Percentiles rank a stretch among this genome's conserved stretches.
Evolutionary conservation across 2,888 invertebrate species (phyloP).

Genomic region (Mythimna lalbum): DNA sequence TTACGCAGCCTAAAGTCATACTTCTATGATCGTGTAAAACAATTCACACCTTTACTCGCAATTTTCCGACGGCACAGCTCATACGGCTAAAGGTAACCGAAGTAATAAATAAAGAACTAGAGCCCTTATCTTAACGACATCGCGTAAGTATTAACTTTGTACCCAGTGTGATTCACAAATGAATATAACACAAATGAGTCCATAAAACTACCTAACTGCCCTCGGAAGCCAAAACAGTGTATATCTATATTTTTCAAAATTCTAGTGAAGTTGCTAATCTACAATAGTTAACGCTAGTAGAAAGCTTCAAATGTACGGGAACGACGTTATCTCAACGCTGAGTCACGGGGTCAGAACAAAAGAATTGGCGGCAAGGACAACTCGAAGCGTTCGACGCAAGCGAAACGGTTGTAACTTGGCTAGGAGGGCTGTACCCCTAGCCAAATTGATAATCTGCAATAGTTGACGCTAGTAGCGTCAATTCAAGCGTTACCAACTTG

Average conservation of each 20-base stretch:
- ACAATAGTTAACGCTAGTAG: too few species aligned
- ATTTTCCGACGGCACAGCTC: conserved; percentile 39
- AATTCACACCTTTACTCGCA: conserved; percentile 22
- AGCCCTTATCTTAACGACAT: conserved; percentile 72
- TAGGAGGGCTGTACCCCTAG: too few species aligned
- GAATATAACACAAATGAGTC: conserved; percentile 23
- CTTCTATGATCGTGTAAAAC: conserved; percentile 32
- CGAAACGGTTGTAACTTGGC: too few species aligned
- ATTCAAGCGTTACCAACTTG: too few species aligned
- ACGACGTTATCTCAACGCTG: too few species aligned
- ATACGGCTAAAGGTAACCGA: conserved; percentile 64
- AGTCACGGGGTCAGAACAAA: too few species aligned
- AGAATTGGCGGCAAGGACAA: too few species aligned
- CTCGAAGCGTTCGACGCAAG: too few species aligned
- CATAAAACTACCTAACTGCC: conserved; percentile 38
- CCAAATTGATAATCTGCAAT: too few species aligned
- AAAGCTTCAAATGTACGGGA: too few species aligned
- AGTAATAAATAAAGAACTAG: conserved; percentile 71
- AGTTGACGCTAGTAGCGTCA: too few species aligned
- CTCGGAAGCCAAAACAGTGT: neutral
- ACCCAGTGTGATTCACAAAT: conserved; percentile 44
- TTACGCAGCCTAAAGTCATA: too few species aligned
- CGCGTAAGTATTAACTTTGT: conserved; percentile 59
- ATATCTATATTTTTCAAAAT: neutral
- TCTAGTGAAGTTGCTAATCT: neutral